These are phyloP conservation scores for Dexiosoma caninum DNA, from an alignment of 2,888 invertebrate species.

Conservation along the genomic window DNA sequence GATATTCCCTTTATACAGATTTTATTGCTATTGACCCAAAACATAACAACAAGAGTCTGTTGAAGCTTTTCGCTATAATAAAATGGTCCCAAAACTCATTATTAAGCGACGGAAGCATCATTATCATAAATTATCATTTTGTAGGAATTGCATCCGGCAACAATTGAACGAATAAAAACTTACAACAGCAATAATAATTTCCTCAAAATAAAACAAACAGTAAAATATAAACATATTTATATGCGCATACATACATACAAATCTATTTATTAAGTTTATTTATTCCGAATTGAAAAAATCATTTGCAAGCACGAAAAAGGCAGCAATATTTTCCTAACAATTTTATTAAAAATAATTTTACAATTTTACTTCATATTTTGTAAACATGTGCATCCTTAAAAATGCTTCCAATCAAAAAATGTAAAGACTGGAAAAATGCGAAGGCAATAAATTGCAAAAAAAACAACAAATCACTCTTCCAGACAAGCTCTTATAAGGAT, in stretches of 20 bases:
- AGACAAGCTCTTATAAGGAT: not conserved
- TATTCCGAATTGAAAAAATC: too few species aligned
- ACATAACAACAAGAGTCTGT: not conserved
- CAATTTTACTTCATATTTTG: not conserved
- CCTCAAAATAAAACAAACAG: not conserved
- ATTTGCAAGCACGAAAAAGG: not conserved
- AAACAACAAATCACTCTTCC: not conserved
- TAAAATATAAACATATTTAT: too few species aligned
- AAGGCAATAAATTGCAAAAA: not conserved
- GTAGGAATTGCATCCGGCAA: constrained; percentile 75
- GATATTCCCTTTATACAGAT: not conserved
- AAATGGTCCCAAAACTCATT: constrained; percentile 34
- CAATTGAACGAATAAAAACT: constrained; percentile 40
- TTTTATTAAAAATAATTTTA: not conserved
- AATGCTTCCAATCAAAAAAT: constrained; percentile 11
- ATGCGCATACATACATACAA: too few species aligned
- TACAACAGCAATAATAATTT: constrained; percentile 24
- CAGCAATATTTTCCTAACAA: not conserved
- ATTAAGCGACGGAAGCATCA: constrained; percentile 68
- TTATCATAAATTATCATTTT: constrained; percentile 77
- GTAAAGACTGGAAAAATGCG: not conserved
- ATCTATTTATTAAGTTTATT: too few species aligned
- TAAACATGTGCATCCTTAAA: constrained; percentile 48
- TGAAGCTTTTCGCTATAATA: not conserved
- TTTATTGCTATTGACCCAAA: constrained; percentile 31